Base-by-base conservation (phyloP, 2,888 invertebrate species). In the Chalcis sispes region DNA sequence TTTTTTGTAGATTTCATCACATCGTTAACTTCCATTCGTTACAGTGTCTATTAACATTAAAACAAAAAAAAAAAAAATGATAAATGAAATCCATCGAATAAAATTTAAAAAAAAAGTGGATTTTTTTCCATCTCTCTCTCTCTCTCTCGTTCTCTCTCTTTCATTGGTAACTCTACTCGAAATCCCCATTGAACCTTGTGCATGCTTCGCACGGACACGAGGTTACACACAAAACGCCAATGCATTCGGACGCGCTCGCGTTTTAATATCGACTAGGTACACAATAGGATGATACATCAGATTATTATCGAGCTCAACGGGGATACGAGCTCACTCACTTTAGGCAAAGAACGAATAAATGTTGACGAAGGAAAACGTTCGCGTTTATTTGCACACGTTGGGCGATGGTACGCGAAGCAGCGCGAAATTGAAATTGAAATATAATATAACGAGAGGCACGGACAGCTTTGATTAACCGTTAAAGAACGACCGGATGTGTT, bases 241-340 rank as follows among this genome's bases (percentile, higher is more conserved):
- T 46, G 1, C 50, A 23, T 15, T 18, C 50, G 20, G 29, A 15
- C 46, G n/a, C 32, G 50, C 50, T 18, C 27, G 58, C 48, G 56
- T 73, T 77, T 77, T 69, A 77, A 69, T 64, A 42, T 64, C 64
- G 40, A 59, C 64, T 61, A 32, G 27, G 3, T 29, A 29, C 29
- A 1, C 52, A 40, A 18, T 18, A 2, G 32, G 36, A 10, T 29
- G 27, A 66, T 58, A 10, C 50, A 77, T 71, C 65, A 61, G 66
- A 74, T 77, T 77, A 74, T 77, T 77, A 75, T 75, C 71, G 61
- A 65, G 52, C 32, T 69, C 48, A 58, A 56, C 42, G 50, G 48
- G 27, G 15, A 2, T 1, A 46, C 4, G 23, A 27, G 27, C 27
- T 8, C 8, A 3, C 46, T 8, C 32, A n/a, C n/a, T 13, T 23